These are phyloP conservation scores for Odontamblyopus lacepedii DNA, from an alignment of 2,797 vertebrate species.

Conservation along the genomic window DNA sequence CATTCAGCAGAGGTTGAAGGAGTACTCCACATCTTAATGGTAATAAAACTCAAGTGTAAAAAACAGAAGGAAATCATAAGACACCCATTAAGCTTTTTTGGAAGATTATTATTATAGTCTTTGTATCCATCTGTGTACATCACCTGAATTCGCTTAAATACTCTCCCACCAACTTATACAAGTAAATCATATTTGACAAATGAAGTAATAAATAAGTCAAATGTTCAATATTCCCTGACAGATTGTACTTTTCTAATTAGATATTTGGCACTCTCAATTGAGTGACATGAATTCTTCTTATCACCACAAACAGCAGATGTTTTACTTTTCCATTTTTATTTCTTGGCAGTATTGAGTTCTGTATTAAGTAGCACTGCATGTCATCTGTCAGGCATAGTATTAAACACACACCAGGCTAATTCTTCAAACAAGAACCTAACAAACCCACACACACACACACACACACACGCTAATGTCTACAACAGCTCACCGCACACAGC, in stretches of 20 bases:
- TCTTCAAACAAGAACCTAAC: conserved; percentile 19
- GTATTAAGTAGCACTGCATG: conserved; percentile 11
- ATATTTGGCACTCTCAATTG: conserved; percentile 16
- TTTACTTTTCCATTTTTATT: background rate
- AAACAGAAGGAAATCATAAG: background rate
- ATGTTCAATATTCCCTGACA: conserved; percentile 1
- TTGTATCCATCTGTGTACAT: background rate
- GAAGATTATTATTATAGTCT: background rate
- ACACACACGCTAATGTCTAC: conserved; percentile 5
- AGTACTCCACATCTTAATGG: background rate
- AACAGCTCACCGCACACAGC: background rate
- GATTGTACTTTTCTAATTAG: conserved; percentile 18
- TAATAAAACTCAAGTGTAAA: background rate
- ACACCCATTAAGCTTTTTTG: background rate
- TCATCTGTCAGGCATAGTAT: conserved; percentile 11
- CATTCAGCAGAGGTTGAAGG: background rate
- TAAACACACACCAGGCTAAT: conserved; percentile 13
- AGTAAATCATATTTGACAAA: background rate
- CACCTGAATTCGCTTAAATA: background rate
- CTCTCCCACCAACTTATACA: background rate
- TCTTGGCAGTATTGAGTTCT: conserved; percentile 2
- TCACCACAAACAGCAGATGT: conserved; percentile 6
- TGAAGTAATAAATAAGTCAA: background rate
- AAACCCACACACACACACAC: background rate
- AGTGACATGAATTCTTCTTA: conserved; percentile 20